Percentiles rank a stretch among this genome's conserved stretches.
These are phyloP conservation scores for Pteruthius melanotis DNA, from an alignment of 2,113 vertebrate genomes.

Conservation along the genomic window DNA sequence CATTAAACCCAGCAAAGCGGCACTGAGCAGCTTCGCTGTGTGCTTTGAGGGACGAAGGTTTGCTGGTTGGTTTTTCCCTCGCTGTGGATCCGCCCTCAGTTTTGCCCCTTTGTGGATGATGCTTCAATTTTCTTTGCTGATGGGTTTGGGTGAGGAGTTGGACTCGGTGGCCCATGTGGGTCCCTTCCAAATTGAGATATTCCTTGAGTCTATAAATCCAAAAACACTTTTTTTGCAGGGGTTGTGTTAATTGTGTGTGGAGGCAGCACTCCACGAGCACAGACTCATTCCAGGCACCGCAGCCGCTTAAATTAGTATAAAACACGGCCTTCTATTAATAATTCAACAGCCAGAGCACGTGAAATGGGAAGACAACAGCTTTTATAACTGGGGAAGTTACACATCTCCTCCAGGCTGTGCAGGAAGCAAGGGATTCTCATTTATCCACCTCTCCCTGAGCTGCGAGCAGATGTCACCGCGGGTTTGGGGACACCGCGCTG, in stretches of 20 bases:
- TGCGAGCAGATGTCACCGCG: accelerated
- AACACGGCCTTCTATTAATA: neutral
- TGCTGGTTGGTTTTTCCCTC: neutral
- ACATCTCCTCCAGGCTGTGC: neutral
- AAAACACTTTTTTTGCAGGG: neutral
- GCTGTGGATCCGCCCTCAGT: neutral
- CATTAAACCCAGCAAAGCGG: neutral
- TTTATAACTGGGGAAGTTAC: neutral
- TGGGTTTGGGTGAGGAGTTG: neutral
- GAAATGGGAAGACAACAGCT: neutral
- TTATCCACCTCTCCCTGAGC: neutral
- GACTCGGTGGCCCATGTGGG: neutral
- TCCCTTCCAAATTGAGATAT: neutral
- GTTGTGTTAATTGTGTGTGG: neutral
- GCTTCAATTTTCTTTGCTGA: neutral
- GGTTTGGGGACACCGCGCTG: neutral
- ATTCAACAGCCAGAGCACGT: accelerated
- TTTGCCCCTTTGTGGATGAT: neutral
- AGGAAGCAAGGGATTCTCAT: neutral
- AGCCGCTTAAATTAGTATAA: neutral
- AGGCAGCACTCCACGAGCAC: neutral
- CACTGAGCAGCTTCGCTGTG: neutral
- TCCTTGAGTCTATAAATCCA: neutral
- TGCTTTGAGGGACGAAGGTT: neutral
- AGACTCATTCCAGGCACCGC: neutral